Evolutionary conservation across 2,888 invertebrate genomes (phyloP).

Genomic region (Protonemura montana): DNA sequence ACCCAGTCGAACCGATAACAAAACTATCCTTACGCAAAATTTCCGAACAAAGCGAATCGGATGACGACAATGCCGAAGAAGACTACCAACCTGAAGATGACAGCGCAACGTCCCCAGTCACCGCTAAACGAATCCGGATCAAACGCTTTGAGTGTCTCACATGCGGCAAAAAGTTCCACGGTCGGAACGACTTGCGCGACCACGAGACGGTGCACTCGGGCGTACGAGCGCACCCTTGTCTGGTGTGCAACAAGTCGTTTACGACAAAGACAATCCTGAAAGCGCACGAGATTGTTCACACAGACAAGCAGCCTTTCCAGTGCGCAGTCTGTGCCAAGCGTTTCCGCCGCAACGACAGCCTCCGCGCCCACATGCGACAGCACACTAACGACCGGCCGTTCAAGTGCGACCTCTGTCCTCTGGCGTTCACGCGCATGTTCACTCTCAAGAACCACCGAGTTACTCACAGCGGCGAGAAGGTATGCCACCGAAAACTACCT

Average conservation of each 20-base stretch:
- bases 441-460: constrained; percentile 34
- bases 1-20: neutral
- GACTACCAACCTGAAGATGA: constrained; percentile 1
- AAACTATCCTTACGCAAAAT: constrained; percentile 25
- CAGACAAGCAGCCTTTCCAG: constrained; percentile 25
- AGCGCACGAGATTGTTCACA: constrained; percentile 38
- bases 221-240: constrained; percentile 40
- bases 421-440: constrained; percentile 38
- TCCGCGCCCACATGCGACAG: constrained; percentile 46
- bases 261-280: constrained; percentile 46
- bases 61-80: neutral
- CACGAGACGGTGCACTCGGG: constrained; percentile 45
- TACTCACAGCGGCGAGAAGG: constrained; percentile 40
- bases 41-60: neutral
- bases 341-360: constrained; percentile 44
- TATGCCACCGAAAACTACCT: too few species aligned
- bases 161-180: constrained; percentile 46
- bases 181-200: constrained; percentile 44
- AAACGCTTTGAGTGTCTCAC: constrained; percentile 44
- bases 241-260: constrained; percentile 45
- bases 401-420: constrained; percentile 47
- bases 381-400: constrained; percentile 48
- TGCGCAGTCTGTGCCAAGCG: constrained; percentile 23
- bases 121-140: neutral
- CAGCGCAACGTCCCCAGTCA: neutral